Evolutionary conservation across 2,797 vertebrate species (phyloP), one percentile per base, ranked within the genome.

Genomic region (Peromyscus melanophrys): DNA sequence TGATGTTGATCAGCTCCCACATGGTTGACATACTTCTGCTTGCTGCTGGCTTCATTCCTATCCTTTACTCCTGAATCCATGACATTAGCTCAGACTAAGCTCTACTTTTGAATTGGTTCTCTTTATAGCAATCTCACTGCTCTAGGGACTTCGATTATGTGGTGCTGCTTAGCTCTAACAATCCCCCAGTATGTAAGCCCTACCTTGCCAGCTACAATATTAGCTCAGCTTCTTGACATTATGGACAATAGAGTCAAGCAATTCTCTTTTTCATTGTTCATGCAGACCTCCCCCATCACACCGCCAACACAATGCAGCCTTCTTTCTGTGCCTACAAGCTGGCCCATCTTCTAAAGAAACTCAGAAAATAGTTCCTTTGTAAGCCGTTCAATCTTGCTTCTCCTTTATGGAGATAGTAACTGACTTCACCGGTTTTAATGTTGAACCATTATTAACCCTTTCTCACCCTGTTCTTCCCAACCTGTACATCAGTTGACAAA

Each of bases 391-490:
- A 1, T 76, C 52, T 92, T 76, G 5, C 57, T 37, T 96, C 80
- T 81, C 34, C 23, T 82, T 90, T 73, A 4, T 86, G 31, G 69
- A 84, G 59, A 87, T 4, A 83, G 12, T 55, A 93, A 83, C 57
- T 69, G 94, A 59, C 34, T 95, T 97, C 76, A 59, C 78, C 65
- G 31, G 46, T 43, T 84, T 97, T 49, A 80, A 76, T 76, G 25
- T 34, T 88, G n/a, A 93, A 73, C 12, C 29, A 16, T 61, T 77
- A 82, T 95, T 93, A 97, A 96, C 59, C 19, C 76, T 82, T 94
- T 95, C 81, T 95, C 81, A 96, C 19, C 43, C 6, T 59, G 21
- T n/a, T 73, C 34, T 52, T 94, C 43, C 76, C 27, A 92, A 69
- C 43, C 80, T 71, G 1, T 43, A 90, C 63, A 87, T 87, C 76